Conservation (phyloP, 2,113 vertebrate species). For the Xiphophorus hellerii region DNA sequence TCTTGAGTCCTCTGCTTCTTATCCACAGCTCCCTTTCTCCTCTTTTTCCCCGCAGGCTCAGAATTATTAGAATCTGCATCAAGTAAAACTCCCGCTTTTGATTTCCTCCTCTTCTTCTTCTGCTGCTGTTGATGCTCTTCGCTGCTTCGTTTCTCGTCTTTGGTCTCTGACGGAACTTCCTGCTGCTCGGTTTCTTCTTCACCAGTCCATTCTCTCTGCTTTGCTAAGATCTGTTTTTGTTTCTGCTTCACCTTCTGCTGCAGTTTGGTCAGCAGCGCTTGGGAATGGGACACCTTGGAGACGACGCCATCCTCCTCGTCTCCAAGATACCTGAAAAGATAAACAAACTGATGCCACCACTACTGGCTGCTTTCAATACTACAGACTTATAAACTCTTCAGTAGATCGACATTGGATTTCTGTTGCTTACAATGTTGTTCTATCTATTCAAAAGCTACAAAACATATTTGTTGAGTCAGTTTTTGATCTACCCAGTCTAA, state of each 20-base stretch:
- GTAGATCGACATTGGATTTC: no score
- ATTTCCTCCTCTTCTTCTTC: conserved; percentile 55
- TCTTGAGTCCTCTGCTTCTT: conserved; percentile 28
- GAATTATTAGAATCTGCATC: not conserved
- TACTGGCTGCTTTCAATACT: not conserved
- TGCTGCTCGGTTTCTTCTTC: conserved; percentile 6
- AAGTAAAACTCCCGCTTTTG: not conserved
- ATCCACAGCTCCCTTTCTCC: conserved; percentile 3
- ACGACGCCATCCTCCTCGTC: conserved; percentile 72
- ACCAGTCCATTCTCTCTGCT: not conserved
- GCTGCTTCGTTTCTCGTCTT: not conserved
- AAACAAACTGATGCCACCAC: not conserved
- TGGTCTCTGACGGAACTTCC: conserved; percentile 25
- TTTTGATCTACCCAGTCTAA: no score
- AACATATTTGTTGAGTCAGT: no score
- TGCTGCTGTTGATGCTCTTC: conserved; percentile 19
- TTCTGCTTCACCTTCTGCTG: conserved; percentile 83
- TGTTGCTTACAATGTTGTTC: no score
- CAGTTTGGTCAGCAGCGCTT: conserved; percentile 83
- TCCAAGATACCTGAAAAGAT: conserved; percentile 79
- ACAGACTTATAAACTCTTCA: no score
- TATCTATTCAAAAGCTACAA: no score
- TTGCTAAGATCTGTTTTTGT: conserved; percentile 65
- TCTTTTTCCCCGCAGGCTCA: not conserved
- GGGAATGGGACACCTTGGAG: conserved; percentile 71